Evolutionary conservation across 2,888 invertebrate genomes (phyloP).

Genomic region (Drosophila mayaguana): DNA sequence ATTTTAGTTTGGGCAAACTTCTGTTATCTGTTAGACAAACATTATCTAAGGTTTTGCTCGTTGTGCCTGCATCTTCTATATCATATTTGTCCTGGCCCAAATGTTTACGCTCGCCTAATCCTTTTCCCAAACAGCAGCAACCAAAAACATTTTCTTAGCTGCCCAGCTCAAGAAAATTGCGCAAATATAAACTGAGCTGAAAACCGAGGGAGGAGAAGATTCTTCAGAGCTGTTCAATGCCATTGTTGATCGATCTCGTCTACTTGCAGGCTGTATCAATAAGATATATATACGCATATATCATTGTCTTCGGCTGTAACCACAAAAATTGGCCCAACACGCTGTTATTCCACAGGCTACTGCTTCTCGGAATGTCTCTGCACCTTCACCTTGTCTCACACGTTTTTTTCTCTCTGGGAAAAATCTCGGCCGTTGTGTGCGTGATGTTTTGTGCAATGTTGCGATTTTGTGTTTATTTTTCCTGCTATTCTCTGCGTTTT

Average conservation of each 20-base stretch:
- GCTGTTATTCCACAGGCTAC: constrained; percentile 39
- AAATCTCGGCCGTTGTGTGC: constrained; percentile 34
- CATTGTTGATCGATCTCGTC: constrained; percentile 7
- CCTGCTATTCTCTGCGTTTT: constrained; percentile 4
- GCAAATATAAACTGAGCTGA: constrained; percentile 59
- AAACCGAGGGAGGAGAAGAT: too few relatives aligned
- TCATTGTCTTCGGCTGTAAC: constrained; percentile 56
- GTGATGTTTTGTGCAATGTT: constrained; percentile 71
- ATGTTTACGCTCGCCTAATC: constrained; percentile 67
- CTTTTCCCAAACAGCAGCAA: constrained; percentile 59
- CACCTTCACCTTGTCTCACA: constrained; percentile 54
- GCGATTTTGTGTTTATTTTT: constrained; percentile 59
- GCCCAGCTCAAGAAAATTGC: constrained; percentile 70
- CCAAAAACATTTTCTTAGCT: constrained; percentile 78
- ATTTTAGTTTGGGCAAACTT: background rate
- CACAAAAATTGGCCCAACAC: constrained; percentile 66
- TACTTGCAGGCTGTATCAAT: constrained; percentile 69
- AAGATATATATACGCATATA: constrained; percentile 45
- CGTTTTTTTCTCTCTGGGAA: constrained; percentile 64
- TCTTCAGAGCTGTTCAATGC: constrained; percentile 2
- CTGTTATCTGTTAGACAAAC: constrained; percentile 3
- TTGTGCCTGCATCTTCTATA: background rate
- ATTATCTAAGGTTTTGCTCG: constrained; percentile 7
- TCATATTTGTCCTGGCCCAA: constrained; percentile 9
- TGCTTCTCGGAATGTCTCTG: constrained; percentile 61